Conservation (phyloP, 2,888 invertebrate genomes). For the Esperia sulphurella region DNA sequence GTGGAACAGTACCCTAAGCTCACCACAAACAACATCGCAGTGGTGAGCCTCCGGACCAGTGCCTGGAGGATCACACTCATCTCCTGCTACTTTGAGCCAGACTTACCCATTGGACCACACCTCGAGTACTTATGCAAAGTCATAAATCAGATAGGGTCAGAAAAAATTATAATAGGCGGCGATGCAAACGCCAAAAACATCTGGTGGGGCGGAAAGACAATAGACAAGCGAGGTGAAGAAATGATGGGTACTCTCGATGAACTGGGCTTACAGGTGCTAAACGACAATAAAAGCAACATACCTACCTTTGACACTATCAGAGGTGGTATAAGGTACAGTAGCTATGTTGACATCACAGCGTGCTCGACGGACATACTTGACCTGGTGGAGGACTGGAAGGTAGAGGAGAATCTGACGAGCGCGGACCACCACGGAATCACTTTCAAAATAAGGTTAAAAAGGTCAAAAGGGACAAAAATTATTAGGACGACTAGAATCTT, state of each 20-base stretch:
- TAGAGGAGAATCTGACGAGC: neutral
- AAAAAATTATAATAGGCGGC: slow-evolving; percentile 16
- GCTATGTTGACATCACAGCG: neutral
- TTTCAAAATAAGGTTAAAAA: neutral
- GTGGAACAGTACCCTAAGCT: no score
- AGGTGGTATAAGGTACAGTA: neutral
- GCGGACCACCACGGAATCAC: neutral
- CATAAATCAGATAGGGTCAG: no score
- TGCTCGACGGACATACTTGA: neutral
- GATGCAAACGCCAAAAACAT: slow-evolving; percentile 19
- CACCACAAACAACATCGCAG: no score
- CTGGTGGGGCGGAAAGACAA: slow-evolving; percentile 17
- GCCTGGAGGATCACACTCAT: no score
- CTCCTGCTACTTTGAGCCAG: no score
- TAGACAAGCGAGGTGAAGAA: slow-evolving; percentile 13
- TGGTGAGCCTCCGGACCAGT: no score
- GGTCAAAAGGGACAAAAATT: neutral
- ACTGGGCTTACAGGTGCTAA: slow-evolving; percentile 12
- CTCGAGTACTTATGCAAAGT: no score
- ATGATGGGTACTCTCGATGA: slow-evolving; percentile 5
- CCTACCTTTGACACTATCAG: slow-evolving; percentile 17
- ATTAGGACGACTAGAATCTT: neutral
- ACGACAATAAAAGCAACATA: slow-evolving; percentile 9
- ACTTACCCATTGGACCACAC: no score
- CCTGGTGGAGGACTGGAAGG: neutral